Evolutionary conservation across 1,140 invertebrate species (phyloP).

Genomic region (Trachelipus rathkii): DNA sequence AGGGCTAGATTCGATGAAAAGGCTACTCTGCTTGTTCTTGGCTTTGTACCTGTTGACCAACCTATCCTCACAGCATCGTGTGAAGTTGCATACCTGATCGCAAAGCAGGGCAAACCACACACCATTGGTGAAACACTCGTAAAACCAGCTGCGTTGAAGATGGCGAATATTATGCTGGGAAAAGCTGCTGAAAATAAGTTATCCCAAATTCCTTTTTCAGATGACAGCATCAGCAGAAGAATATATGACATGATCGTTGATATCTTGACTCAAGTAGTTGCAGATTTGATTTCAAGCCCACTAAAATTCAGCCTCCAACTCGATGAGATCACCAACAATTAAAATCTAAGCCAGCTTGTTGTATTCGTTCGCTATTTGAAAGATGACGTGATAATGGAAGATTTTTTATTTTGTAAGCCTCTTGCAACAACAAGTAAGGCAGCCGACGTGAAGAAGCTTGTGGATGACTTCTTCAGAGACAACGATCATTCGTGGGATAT

Average conservation of each 20-base stretch:
- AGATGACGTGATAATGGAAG: conserved; percentile 28
- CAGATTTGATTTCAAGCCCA: conserved; percentile 30
- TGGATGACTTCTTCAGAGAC: conserved; percentile 39
- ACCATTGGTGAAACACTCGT: conserved; percentile 29
- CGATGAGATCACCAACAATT: conserved; percentile 14
- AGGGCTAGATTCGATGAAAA: too few relatives aligned
- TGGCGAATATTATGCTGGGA: conserved; percentile 32
- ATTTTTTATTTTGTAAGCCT: conserved; percentile 36
- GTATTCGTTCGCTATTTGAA: conserved; percentile 33
- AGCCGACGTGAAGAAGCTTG: conserved; percentile 36
- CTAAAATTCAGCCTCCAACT: conserved; percentile 23
- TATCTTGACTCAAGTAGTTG: conserved; percentile 27
- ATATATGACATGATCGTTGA: conserved; percentile 25
- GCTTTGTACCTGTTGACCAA: conserved; percentile 25
- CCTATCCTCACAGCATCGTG: conserved; percentile 16
- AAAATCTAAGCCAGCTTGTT: conserved; percentile 19
- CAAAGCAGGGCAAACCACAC: conserved; percentile 29
- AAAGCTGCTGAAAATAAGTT: conserved; percentile 28
- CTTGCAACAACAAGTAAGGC: conserved; percentile 30
- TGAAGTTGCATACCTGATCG: conserved; percentile 26
- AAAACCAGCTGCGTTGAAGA: conserved; percentile 23
- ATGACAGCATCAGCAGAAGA: conserved; percentile 29
- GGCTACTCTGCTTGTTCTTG: too few relatives aligned
- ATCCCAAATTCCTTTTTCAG: conserved; percentile 32
- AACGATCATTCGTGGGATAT: conserved; percentile 35